Evolutionary conservation across 1,140 invertebrate species (phyloP).

Genomic region (Drosophila sucinea): DNA sequence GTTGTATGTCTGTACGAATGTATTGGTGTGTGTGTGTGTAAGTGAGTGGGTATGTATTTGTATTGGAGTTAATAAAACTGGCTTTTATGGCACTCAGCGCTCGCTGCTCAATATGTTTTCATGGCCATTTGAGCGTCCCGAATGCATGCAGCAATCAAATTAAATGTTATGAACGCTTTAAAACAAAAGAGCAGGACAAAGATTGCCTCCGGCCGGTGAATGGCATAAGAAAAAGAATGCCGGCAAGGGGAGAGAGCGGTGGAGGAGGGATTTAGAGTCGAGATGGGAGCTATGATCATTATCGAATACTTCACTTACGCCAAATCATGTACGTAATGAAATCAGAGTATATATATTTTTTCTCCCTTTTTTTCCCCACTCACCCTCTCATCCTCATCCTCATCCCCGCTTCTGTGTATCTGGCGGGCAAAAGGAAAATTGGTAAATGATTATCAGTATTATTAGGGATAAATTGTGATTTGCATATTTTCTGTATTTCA

Average conservation of each 20-base stretch:
- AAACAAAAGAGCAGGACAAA: slow-evolving; percentile 34
- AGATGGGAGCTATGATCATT: slow-evolving; percentile 21
- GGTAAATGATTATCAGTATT: slow-evolving; percentile 57
- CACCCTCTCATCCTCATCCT: background rate
- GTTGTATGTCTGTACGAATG: slow-evolving; percentile 24
- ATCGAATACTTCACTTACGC: slow-evolving; percentile 42
- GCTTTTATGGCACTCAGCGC: slow-evolving; percentile 58
- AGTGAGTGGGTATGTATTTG: slow-evolving; percentile 42
- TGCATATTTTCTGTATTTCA: slow-evolving; percentile 50
- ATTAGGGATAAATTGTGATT: slow-evolving; percentile 63
- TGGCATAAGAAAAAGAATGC: background rate
- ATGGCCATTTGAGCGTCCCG: slow-evolving; percentile 73
- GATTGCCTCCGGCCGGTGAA: slow-evolving; percentile 9
- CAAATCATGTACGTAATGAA: slow-evolving; percentile 57
- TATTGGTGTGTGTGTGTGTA: background rate
- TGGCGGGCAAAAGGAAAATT: slow-evolving; percentile 32
- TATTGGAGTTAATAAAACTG: slow-evolving; percentile 77
- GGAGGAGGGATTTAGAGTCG: background rate
- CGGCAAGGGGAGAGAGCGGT: background rate
- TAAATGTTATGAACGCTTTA: slow-evolving; percentile 78
- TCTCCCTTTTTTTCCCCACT: background rate
- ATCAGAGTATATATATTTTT: slow-evolving; percentile 29
- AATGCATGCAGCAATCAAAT: slow-evolving; percentile 77
- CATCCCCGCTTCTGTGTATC: slow-evolving; percentile 11
- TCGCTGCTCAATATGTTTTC: slow-evolving; percentile 76